Percentiles rank a stretch among this genome's conserved stretches.
Evolutionary conservation across 35 echinoderm and acorn worm species (phyloP).

Genomic region (Apostichopus parvimensis): DNA sequence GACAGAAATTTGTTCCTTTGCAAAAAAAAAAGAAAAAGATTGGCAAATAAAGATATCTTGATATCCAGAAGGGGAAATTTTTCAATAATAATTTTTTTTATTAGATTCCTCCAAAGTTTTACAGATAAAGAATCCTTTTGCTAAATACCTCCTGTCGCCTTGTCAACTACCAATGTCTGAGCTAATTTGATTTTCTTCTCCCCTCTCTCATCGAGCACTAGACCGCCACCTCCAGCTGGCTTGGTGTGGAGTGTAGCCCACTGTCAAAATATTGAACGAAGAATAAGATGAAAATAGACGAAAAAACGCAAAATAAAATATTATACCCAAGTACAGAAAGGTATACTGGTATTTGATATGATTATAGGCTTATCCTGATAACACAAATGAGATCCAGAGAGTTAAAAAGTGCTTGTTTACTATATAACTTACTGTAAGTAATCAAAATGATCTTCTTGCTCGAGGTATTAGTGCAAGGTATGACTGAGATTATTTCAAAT

Average conservation of each 20-base stretch:
- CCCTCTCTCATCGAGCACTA: slow-evolving; percentile 71
- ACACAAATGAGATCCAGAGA: too few species aligned
- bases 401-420: too few species aligned
- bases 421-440: too few species aligned
- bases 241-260: slow-evolving; percentile 83
- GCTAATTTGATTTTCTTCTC: slow-evolving; percentile 74
- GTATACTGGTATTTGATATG: too few species aligned
- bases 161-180: slow-evolving; percentile 75
- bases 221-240: slow-evolving; percentile 82
- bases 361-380: too few species aligned
- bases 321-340: too few species aligned
- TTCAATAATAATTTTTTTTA: background rate
- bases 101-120: background rate
- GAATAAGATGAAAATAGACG: background rate
- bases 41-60: background rate
- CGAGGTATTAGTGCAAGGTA: too few species aligned
- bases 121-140: background rate
- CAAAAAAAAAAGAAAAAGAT: too few species aligned
- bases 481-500: too few species aligned
- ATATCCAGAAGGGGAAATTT: background rate
- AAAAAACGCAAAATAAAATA: too few species aligned
- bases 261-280: slow-evolving; percentile 40
- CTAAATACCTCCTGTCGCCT: slow-evolving; percentile 70
- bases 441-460: too few species aligned
- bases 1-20: too few species aligned